Percentiles rank a stretch among this genome's conserved stretches.
These are phyloP conservation scores for Sylvilagus floridanus DNA, from an alignment of 2,797 vertebrate genomes.

Conservation along the genomic window DNA sequence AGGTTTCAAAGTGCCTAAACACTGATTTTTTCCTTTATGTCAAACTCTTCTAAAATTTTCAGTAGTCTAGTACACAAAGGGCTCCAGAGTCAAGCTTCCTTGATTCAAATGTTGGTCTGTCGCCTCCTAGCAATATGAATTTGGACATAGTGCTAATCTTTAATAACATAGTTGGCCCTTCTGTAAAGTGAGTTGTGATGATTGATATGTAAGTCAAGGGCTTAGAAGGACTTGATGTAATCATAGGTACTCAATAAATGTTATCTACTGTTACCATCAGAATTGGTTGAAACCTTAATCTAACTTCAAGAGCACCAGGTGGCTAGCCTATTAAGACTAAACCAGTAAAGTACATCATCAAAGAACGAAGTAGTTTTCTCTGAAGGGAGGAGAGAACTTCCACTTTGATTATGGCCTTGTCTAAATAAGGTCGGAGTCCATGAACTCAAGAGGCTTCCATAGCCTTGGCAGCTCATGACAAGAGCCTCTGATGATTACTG, in stretches of 20 bases:
- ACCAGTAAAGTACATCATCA: background rate
- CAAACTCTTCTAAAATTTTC: background rate
- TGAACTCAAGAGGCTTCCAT: no score
- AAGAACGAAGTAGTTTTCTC: no score
- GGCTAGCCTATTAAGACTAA: background rate
- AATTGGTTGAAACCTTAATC: conserved; percentile 8
- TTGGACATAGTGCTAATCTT: background rate
- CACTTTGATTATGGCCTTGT: no score
- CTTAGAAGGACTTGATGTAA: background rate
- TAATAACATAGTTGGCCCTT: background rate
- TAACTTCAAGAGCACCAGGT: background rate
- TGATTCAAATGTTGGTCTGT: background rate
- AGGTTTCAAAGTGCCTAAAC: background rate
- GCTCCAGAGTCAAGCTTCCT: background rate
- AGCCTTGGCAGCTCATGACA: no score
- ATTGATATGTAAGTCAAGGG: background rate
- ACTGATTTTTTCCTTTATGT: conserved; percentile 30
- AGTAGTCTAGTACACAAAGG: background rate
- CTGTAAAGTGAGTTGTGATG: conserved; percentile 20
- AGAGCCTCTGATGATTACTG: no score
- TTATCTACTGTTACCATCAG: background rate
- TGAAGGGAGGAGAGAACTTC: no score
- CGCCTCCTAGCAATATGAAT: background rate
- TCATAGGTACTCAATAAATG: background rate
- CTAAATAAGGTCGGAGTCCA: no score